Base-by-base conservation (phyloP, 2,888 invertebrate species). In the Habroteleia sp. region DNA sequence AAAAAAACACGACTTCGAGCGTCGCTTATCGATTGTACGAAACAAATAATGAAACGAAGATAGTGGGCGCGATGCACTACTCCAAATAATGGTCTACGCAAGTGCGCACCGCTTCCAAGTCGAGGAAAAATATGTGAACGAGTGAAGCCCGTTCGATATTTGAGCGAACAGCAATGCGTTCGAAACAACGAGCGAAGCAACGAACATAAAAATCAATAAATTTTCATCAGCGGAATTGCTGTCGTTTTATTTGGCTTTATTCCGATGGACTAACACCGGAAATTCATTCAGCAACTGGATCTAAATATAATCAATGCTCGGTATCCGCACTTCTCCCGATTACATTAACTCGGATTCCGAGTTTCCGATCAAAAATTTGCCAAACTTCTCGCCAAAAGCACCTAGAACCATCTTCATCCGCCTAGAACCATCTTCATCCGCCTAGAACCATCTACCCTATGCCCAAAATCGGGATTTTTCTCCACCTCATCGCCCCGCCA, bases 31-130 rank as follows among this genome's bases (percentile, higher is more conserved):
- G 69, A 71, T 71, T 60, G 16, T 69, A 5, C n/a, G n/a, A 27
- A 27, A 17, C 8, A 25, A 50, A 69, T 42, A 50, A 71, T 31
- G n/a, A 13, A 42, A 20, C 60, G 52, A 44, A 46, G 62, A 54
- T 44, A 44, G 44, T 44, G 33, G 50, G n/a, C 35, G 23, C 8
- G 41, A 25, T 29, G 44, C 29, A 29, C 44, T 29, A 14, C 44
- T 63, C 56, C 50, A 65, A 73, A 73, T 66, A 50, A 60, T 66
- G 52, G 63, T 73, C 62, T 69, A 74, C 74, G 74, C 74, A 75
- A 75, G 74, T 75, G 74, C 69, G 62, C 58, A 20, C 20, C 35
- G 56, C 29, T 58, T 71, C 74, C 69, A 71, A 74, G 39, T 58
- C 27, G 63, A 35, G 48, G 58, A 69, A 63, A 54, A 60, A 69